Evolutionary conservation across 1,140 invertebrate species (phyloP).

Genomic region (Oedothorax gibbosus): DNA sequence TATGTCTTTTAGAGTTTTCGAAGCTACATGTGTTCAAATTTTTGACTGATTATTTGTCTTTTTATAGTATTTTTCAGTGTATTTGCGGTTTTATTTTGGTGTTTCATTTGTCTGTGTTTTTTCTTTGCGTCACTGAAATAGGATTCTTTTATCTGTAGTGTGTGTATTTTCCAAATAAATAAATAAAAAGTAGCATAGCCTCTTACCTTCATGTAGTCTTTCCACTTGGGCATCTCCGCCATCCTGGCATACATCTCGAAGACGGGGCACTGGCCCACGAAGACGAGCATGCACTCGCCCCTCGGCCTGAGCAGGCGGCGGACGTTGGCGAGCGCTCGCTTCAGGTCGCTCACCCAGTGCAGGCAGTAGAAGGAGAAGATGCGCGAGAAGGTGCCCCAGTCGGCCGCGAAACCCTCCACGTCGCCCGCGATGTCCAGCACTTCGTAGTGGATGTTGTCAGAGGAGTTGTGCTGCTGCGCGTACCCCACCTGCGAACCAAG

Average conservation of each 20-base stretch:
- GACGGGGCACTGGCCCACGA: constrained; percentile 78
- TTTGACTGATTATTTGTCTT: too few species aligned
- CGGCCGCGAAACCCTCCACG: constrained; percentile 67
- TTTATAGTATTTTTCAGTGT: too few species aligned
- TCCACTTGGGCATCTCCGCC: constrained; percentile 74
- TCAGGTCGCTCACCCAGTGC: constrained; percentile 78
- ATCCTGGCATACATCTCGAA: constrained; percentile 78
- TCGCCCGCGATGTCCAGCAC: constrained; percentile 76
- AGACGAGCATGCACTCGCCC: constrained; percentile 78
- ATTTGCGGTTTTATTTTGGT: too few species aligned
- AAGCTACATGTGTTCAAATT: too few species aligned
- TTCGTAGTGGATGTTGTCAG: constrained; percentile 73
- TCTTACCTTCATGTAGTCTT: constrained; percentile 75
- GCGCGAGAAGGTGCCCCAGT: constrained; percentile 74
- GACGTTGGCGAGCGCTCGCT: constrained; percentile 76
- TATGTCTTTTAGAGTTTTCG: too few species aligned
- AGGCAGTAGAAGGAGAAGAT: constrained; percentile 84
- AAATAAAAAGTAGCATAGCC: too few species aligned
- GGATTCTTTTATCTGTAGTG: too few species aligned
- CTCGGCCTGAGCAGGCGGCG: constrained; percentile 74
- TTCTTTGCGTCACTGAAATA: too few species aligned
- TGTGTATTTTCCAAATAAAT: too few species aligned
- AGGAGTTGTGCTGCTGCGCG: constrained; percentile 70
- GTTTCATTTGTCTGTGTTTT: too few species aligned
- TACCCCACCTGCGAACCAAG: constrained; percentile 69